Evolutionary conservation across 2,797 vertebrate genomes (phyloP).

Genomic region (Parauchenoglanis punctatus): DNA sequence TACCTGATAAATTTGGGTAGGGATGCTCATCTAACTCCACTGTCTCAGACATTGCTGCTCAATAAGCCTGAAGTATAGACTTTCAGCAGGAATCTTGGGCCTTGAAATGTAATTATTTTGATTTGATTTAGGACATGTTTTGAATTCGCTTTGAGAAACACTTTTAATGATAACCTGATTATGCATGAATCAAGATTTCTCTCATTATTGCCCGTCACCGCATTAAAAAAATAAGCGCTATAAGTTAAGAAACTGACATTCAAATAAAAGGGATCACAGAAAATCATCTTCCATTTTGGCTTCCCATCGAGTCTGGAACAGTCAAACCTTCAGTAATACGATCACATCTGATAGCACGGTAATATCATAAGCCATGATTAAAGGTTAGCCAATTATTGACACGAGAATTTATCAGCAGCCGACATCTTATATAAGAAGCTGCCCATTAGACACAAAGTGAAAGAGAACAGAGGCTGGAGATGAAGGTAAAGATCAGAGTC

Average conservation of each 20-base stretch:
- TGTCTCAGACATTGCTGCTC: not conserved
- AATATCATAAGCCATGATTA: not conserved
- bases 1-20: not conserved
- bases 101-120: not conserved
- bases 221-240: not conserved
- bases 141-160: not conserved
- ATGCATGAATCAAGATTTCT: not conserved
- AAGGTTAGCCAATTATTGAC: slow-evolving; percentile 2
- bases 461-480: not conserved
- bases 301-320: not conserved
- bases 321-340: not conserved
- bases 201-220: not conserved
- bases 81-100: not conserved
- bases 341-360: not conserved
- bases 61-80: not conserved
- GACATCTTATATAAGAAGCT: not conserved
- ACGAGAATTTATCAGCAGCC: not conserved
- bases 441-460: not conserved
- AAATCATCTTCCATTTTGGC: not conserved
- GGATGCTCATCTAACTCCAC: not conserved
- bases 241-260: not conserved
- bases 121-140: not conserved
- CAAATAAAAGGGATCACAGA: not conserved
- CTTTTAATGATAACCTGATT: not conserved
- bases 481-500: slow-evolving; percentile 12